phyloP scores from a whole-genome alignment of 2,797 vertebrate species.

The Pantherophis vulpinus region DNA sequence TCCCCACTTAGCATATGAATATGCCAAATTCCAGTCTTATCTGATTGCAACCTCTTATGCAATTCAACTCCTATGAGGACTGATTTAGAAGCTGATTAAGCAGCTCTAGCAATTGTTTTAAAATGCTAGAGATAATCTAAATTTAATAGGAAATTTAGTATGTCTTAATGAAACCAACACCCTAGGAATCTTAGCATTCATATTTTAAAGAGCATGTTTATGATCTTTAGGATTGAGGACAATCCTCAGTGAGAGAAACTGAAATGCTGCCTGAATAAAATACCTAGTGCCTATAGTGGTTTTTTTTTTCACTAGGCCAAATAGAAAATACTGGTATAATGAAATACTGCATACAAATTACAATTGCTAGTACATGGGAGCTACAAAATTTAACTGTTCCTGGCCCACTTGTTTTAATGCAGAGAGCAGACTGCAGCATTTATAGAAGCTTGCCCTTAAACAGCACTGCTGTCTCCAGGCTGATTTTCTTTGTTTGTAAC shows the following conservation, averaged over 20 bases:
- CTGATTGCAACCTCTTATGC: not conserved
- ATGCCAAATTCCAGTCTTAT: not conserved
- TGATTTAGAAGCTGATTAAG: not conserved
- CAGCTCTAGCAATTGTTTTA: not conserved
- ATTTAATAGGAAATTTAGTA: not conserved
- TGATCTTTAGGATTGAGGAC: not conserved
- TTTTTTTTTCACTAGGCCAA: not conserved
- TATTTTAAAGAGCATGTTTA: not conserved
- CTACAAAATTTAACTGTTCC: not conserved
- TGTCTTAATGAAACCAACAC: not conserved
- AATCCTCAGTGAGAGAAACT: not conserved
- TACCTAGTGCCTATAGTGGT: not conserved
- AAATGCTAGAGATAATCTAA: not conserved
- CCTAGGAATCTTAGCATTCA: not conserved
- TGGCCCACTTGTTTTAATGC: not conserved
- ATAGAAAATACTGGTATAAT: not conserved
- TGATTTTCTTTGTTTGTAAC: not conserved
- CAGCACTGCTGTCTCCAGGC: not conserved
- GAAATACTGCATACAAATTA: no score
- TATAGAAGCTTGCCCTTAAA: not conserved
- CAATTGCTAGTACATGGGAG: not conserved
- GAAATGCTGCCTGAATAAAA: not conserved
- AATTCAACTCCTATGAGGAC: not conserved
- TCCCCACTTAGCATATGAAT: not conserved
- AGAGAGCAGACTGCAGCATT: not conserved